Evolutionary conservation across 2,113 vertebrate genomes (phyloP).

Genomic region (Nematolebias whitei): DNA sequence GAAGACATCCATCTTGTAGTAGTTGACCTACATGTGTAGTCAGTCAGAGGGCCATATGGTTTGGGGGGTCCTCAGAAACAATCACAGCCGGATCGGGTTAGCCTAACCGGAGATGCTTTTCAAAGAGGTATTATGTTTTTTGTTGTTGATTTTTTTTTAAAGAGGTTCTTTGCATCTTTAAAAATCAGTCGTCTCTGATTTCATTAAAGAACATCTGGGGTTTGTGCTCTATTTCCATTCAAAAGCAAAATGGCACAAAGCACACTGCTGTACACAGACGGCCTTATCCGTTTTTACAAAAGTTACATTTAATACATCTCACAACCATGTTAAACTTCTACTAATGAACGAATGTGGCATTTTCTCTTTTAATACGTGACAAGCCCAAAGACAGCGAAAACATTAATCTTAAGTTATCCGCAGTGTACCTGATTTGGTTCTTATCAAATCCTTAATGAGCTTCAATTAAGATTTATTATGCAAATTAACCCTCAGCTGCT

Average conservation of each 20-base stretch:
- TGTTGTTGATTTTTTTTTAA: neutral
- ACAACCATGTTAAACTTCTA: neutral
- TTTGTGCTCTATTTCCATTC: conserved; percentile 3
- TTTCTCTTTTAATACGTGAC: conserved; percentile 13
- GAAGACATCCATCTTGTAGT: conserved; percentile 61
- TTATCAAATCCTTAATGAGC: conserved; percentile 84
- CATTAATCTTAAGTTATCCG: conserved; percentile 79
- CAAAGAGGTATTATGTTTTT: conserved; percentile 28
- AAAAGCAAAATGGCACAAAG: neutral
- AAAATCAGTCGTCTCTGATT: conserved; percentile 21
- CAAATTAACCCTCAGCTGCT: conserved; percentile 83
- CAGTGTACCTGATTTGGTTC: conserved; percentile 82
- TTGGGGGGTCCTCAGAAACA: conserved; percentile 58
- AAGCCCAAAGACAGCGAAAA: conserved; percentile 44
- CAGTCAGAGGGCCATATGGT: conserved; percentile 71
- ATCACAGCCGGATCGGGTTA: conserved; percentile 67
- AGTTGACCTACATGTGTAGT: conserved; percentile 71
- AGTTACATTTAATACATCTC: no score
- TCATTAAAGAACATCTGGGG: conserved; percentile 26
- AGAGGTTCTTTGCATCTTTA: conserved; percentile 6
- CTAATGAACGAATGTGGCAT: conserved; percentile 38
- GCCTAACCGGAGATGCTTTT: conserved; percentile 61
- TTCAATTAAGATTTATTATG: conserved; percentile 86
- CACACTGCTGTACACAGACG: no score
- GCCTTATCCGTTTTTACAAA: no score